Conservation (phyloP, 2,888 invertebrate species). For the Erebia aethiops region DNA sequence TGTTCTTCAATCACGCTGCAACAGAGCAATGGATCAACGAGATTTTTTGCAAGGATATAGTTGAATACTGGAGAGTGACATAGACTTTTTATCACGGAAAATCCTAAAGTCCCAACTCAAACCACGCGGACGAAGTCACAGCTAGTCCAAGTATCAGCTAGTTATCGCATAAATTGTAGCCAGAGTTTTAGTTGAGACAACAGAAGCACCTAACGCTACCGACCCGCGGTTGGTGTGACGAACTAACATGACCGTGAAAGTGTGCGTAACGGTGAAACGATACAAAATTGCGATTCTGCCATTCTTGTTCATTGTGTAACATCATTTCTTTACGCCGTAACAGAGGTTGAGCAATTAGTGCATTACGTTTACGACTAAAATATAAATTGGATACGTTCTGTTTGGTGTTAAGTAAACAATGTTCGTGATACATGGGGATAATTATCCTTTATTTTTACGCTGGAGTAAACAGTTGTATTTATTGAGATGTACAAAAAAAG, state of each 20-base stretch:
- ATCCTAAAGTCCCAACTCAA: no score
- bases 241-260: conserved; percentile 74
- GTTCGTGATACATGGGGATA: conserved; percentile 10
- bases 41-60: no score
- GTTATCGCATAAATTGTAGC: no score
- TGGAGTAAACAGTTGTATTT: neutral
- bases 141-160: no score
- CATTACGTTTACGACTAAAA: conserved; percentile 45
- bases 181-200: no score
- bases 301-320: conserved; percentile 40
- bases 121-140: no score
- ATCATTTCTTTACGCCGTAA: conserved; percentile 29
- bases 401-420: conserved; percentile 34
- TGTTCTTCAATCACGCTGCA: no score
- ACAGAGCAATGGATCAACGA: no score
- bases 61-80: no score
- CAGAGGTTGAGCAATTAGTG: conserved; percentile 41
- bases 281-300: conserved; percentile 62
- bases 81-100: no score
- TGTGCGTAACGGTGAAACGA: conserved; percentile 59
- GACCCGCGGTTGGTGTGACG: neutral
- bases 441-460: neutral
- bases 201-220: neutral
- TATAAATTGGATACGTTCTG: conserved; percentile 37
- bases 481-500: neutral